These are phyloP conservation scores for Tipula lateralis DNA, from an alignment of 2,888 invertebrate species.

Conservation along the genomic window DNA sequence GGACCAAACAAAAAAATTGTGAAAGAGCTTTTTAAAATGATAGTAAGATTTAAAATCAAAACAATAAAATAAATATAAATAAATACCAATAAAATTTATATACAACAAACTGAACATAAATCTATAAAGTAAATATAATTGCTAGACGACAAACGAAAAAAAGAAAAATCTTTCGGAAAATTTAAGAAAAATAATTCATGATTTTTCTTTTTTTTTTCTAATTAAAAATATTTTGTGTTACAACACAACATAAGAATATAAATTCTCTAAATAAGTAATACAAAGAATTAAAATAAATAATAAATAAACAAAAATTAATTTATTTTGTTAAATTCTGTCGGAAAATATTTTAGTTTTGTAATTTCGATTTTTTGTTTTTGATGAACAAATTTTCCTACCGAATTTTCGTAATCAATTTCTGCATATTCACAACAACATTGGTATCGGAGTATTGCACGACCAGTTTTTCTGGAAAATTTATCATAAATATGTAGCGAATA, in stretches of 20 bases:
- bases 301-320: neutral
- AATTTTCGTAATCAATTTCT: conserved; percentile 50
- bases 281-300: neutral
- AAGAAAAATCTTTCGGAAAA: neutral
- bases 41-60: neutral
- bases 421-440: conserved; percentile 52
- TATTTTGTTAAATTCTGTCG: neutral
- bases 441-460: conserved; percentile 51
- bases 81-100: neutral
- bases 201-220: neutral
- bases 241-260: neutral
- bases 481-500: conserved; percentile 33
- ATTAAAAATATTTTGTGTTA: neutral
- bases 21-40: neutral
- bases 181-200: neutral
- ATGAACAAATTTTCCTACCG: conserved; percentile 45
- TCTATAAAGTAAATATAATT: neutral
- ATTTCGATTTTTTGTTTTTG: conserved; percentile 33
- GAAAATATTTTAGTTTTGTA: conserved; percentile 32
- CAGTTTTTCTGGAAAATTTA: conserved; percentile 50
- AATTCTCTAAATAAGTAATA: neutral
- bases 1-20: neutral
- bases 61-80: neutral
- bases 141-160: neutral
- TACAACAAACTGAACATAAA: neutral